These are phyloP conservation scores for Anoplius nigerrimus DNA, from an alignment of 2,888 invertebrate genomes.

Conservation along the genomic window DNA sequence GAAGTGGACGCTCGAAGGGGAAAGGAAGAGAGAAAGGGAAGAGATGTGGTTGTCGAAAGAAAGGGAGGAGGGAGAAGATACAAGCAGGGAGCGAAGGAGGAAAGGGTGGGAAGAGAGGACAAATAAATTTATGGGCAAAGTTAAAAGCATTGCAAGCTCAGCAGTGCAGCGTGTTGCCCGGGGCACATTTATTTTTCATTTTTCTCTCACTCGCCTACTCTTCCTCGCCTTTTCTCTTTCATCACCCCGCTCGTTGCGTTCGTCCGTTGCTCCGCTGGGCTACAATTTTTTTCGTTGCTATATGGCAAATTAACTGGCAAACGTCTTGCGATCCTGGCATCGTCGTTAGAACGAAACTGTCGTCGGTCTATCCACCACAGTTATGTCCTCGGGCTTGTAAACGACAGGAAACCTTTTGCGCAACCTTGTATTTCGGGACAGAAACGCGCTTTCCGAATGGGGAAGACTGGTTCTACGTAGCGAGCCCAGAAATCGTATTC, in stretches of 20 bases:
- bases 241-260: slow-evolving; percentile 6
- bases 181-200: slow-evolving; percentile 56
- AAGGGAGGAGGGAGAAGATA: not conserved
- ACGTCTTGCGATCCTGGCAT: too few relatives aligned
- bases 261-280: slow-evolving; percentile 1
- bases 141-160: slow-evolving; percentile 69
- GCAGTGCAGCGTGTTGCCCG: slow-evolving; percentile 58
- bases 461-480: too few relatives aligned
- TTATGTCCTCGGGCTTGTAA: too few relatives aligned
- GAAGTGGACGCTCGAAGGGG: slow-evolving; percentile 21
- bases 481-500: slow-evolving; percentile 15
- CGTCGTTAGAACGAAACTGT: not conserved
- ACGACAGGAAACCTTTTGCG: too few relatives aligned
- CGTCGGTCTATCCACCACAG: too few relatives aligned
- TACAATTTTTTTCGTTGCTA: slow-evolving; percentile 21
- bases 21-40: slow-evolving; percentile 1
- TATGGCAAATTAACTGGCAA: too few relatives aligned
- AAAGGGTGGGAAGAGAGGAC: slow-evolving; percentile 41
- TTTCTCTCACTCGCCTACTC: slow-evolving; percentile 42
- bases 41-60: slow-evolving; percentile 7
- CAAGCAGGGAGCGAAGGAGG: not conserved
- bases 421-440: too few relatives aligned
- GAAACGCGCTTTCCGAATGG: too few relatives aligned
- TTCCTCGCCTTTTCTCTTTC: slow-evolving; percentile 12
- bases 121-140: slow-evolving; percentile 73